phyloP scores from a whole-genome alignment of 2,113 vertebrate species.

The Platichthys flesus region DNA sequence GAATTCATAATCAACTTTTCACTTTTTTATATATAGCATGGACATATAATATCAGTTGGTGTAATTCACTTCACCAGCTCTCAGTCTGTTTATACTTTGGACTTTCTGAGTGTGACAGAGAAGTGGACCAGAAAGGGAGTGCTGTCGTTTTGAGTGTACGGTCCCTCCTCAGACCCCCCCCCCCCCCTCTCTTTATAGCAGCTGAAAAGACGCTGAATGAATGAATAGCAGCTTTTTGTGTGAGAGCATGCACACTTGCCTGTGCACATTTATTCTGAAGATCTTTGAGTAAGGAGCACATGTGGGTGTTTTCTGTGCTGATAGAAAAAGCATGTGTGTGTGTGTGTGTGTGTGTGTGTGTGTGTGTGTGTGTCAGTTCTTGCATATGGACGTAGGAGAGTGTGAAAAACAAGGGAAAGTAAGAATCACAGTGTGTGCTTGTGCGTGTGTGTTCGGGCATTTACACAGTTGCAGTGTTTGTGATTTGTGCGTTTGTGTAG shows the following conservation, averaged over 20 bases:
- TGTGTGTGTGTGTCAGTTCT: constrained; percentile 25
- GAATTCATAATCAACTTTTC: constrained; percentile 37
- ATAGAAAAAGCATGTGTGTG: constrained; percentile 36
- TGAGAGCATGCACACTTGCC: constrained; percentile 42
- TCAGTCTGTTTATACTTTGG: constrained; percentile 24
- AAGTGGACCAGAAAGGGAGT: constrained; percentile 54
- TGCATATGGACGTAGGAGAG: constrained; percentile 49
- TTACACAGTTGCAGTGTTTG: constrained; percentile 34
- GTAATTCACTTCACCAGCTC: constrained; percentile 34
- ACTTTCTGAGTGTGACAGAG: constrained; percentile 57
- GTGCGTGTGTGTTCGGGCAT: neutral
- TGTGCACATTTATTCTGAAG: constrained; percentile 36
- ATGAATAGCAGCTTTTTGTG: constrained; percentile 69
- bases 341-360: constrained; percentile 3
- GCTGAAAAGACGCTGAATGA: constrained; percentile 63
- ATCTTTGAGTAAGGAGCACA: constrained; percentile 29
- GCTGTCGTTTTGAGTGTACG: constrained; percentile 69
- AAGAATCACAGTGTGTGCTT: constrained; percentile 13
- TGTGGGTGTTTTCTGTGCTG: constrained; percentile 61
- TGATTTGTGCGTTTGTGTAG: constrained; percentile 25
- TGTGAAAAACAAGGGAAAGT: constrained; percentile 47
- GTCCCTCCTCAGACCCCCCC: constrained; percentile 42
- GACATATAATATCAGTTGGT: constrained; percentile 26
- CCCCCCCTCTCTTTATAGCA: constrained; percentile 14
- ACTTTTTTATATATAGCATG: constrained; percentile 9